A percentile compares a stretch with the other conserved stretches of the same genome.
These are phyloP conservation scores for Solenopsis fugax DNA, from an alignment of 1,140 invertebrate species.

Conservation along the genomic window DNA sequence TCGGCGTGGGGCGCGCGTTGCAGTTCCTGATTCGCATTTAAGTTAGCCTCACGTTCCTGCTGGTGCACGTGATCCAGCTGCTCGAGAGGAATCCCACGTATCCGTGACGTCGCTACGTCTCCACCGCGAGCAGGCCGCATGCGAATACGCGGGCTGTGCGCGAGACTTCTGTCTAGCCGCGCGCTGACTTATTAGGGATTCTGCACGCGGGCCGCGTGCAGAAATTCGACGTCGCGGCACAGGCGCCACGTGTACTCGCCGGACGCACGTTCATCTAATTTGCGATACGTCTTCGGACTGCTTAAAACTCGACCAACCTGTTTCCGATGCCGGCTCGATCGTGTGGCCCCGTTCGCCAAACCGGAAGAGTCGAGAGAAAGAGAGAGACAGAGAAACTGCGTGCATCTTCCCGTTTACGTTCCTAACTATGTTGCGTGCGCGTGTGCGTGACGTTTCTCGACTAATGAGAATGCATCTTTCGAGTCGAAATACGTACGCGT, in stretches of 20 bases:
- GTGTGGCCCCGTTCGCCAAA: not conserved
- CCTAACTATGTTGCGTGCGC: conserved; percentile 13
- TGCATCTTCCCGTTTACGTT: not conserved
- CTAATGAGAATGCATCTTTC: not conserved
- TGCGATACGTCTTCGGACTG: conserved; percentile 75
- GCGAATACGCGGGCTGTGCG: conserved; percentile 65
- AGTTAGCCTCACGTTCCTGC: conserved; percentile 81
- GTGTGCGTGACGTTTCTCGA: not conserved
- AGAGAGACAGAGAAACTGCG: not conserved
- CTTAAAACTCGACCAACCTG: conserved; percentile 67
- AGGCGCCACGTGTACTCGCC: conserved; percentile 75
- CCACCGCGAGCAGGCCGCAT: conserved; percentile 65
- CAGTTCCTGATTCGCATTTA: conserved; percentile 78
- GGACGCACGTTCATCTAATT: conserved; percentile 80
- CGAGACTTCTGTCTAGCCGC: conserved; percentile 74
- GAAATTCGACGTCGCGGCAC: conserved; percentile 75
- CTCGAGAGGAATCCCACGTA: conserved; percentile 80
- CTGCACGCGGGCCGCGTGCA: conserved; percentile 77
- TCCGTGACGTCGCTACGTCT: conserved; percentile 82
- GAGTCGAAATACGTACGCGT: not conserved
- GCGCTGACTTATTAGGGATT: conserved; percentile 83
- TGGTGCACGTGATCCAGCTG: conserved; percentile 84
- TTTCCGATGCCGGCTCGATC: conserved; percentile 37
- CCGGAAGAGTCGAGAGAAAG: conserved; percentile 29
- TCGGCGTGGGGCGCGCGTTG: conserved; percentile 38